These are phyloP conservation scores for Onychostruthus taczanowskii DNA, from an alignment of 2,113 vertebrate genomes.

Conservation along the genomic window DNA sequence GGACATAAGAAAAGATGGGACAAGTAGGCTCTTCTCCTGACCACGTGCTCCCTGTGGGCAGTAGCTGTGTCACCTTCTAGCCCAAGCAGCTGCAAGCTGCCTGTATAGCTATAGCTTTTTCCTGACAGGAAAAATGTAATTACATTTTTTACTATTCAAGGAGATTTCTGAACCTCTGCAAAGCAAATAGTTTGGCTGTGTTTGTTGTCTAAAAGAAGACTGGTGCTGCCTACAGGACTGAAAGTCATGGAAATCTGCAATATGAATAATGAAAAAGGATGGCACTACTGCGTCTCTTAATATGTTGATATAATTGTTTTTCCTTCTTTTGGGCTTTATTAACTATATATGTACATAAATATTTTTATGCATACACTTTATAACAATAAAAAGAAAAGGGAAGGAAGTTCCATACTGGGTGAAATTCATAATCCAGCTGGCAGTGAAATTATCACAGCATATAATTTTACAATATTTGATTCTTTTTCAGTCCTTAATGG, in stretches of 20 bases:
- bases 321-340: background rate
- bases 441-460: background rate
- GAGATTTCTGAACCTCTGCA: background rate
- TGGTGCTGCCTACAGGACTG: background rate
- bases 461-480: background rate
- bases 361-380: background rate
- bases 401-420: background rate
- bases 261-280: background rate
- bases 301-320: background rate
- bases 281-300: background rate
- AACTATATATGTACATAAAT: background rate
- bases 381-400: background rate
- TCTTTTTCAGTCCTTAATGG: background rate
- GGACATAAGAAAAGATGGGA: constrained; percentile 73
- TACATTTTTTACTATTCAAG: background rate
- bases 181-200: background rate
- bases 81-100: constrained; percentile 57
- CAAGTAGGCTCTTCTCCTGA: constrained; percentile 66
- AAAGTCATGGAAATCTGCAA: background rate
- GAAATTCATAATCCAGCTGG: background rate
- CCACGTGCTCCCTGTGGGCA: background rate
- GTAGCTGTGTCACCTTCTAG: constrained; percentile 51
- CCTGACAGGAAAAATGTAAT: background rate
- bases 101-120: constrained; percentile 34
- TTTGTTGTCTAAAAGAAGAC: background rate